Evolutionary conservation across 1,140 invertebrate genomes (phyloP), one percentile per base, ranked within the genome.

Genomic region (Tetraneura akinire): DNA sequence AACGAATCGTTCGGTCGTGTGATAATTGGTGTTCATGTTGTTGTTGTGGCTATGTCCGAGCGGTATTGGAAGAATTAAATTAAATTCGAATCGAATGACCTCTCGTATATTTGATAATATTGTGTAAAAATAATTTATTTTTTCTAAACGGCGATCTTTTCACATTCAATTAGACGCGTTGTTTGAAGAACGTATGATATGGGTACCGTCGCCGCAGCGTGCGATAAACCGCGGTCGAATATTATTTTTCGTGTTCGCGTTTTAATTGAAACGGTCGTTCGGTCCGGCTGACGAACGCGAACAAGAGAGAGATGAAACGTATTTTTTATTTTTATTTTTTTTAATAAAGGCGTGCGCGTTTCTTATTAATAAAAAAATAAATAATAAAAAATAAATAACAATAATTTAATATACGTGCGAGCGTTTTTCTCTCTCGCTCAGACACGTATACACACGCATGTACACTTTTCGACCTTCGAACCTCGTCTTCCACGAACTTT

Each of bases 231-330:
- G 32, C 10, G n/a, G n/a, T n/a, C n/a, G 71, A 55, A 42, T 23
- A 37, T 32, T 62, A 32, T 62, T 18, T 16, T 29, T 64, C 18
- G 18, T n/a, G 18, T 18, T 37, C 0, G 11, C 16, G 26, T 78
- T 78, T 78, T 78, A 78, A 78, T 78, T 78, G 37, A 78, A 78
- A 60, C 74, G 42, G 21, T 11, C 74, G 42, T 23, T 11, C 55
- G 16, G 37, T 26, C 23, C 51, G 32, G 29, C 66, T 70, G 26
- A 9, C 53, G 18, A 73, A 53, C 26, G 32, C 66, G 23, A 16
- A 29, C 13, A 23, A 29, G n/a, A 29, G 51, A 14, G 14, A 49
- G 16, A 49, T 26, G 18, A 29, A 71, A 51, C n/a, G n/a, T n/a
- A n/a, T n/a, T n/a, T n/a, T n/a, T n/a, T n/a, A n/a, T n/a, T n/a